These are phyloP conservation scores for Buceros bicornis DNA, from an alignment of 2,797 vertebrate genomes.

Conservation along the genomic window DNA sequence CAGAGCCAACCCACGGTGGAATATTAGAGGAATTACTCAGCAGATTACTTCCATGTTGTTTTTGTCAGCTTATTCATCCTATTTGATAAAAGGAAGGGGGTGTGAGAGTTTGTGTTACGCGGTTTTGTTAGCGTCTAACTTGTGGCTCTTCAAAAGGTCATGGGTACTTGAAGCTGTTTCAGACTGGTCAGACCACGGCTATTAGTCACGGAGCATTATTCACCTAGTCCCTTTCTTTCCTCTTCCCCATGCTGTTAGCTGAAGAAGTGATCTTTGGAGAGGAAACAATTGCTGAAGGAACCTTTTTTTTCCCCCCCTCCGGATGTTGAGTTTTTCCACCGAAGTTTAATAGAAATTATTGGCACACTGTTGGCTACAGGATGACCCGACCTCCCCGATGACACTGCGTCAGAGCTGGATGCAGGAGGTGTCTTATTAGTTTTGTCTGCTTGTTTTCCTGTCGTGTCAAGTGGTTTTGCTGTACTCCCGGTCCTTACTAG, in stretches of 20 bases:
- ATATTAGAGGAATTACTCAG: slow-evolving; percentile 71
- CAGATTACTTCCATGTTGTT: slow-evolving; percentile 61
- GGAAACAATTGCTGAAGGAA: slow-evolving; percentile 63
- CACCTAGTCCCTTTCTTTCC: slow-evolving; percentile 22
- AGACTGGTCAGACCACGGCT: slow-evolving; percentile 49
- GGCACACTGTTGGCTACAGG: neutral
- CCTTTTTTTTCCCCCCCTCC: neutral
- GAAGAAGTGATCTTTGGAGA: slow-evolving; percentile 39
- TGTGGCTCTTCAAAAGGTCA: slow-evolving; percentile 54
- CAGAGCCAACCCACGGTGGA: slow-evolving; percentile 56
- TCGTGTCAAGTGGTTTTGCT: neutral
- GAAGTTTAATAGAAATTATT: slow-evolving; percentile 21
- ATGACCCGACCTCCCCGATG: slow-evolving; percentile 27
- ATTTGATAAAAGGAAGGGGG: slow-evolving; percentile 54
- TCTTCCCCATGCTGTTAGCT: slow-evolving; percentile 32
- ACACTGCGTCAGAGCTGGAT: neutral
- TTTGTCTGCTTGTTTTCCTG: slow-evolving; percentile 30
- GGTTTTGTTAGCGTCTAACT: slow-evolving; percentile 22
- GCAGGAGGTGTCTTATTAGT: neutral
- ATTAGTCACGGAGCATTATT: slow-evolving; percentile 77
- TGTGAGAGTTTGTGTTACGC: slow-evolving; percentile 34
- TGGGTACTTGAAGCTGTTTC: slow-evolving; percentile 45
- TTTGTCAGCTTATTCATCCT: slow-evolving; percentile 64
- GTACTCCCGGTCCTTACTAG: neutral
- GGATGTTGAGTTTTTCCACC: slow-evolving; percentile 36